phyloP scores from a whole-genome alignment of 2,888 invertebrate genomes.

The Synergus japonicus region DNA sequence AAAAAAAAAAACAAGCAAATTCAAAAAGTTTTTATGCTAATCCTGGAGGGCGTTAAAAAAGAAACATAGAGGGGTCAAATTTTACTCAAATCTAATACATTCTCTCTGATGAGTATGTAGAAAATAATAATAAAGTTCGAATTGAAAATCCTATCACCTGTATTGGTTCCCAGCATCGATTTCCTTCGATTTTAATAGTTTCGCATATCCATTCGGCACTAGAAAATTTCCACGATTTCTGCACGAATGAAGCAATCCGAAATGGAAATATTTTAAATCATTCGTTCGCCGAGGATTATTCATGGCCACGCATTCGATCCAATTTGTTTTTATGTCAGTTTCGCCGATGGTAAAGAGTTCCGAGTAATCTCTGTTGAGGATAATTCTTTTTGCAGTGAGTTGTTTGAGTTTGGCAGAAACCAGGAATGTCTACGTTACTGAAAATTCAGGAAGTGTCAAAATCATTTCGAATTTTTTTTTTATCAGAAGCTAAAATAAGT shows the following conservation, averaged over 20 bases:
- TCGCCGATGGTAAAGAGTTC: constrained; percentile 30
- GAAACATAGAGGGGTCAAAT: too few relatives aligned
- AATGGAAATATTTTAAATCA: constrained; percentile 39
- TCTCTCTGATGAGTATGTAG: too few relatives aligned
- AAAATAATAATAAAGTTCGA: neutral
- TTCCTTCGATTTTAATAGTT: constrained; percentile 17
- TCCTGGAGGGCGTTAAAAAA: too few relatives aligned
- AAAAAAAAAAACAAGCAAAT: too few relatives aligned
- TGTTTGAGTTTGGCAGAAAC: neutral
- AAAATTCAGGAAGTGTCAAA: constrained; percentile 2
- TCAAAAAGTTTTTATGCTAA: too few relatives aligned
- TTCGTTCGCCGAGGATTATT: constrained; percentile 37
- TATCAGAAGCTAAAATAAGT: constrained; percentile 50
- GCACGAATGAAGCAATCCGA: constrained; percentile 38
- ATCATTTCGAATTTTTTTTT: constrained; percentile 48
- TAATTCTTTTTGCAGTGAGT: constrained; percentile 22
- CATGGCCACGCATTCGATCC: constrained; percentile 34
- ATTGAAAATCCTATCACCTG: constrained; percentile 27
- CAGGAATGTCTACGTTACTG: neutral
- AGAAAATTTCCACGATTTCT: constrained; percentile 30
- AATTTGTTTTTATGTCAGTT: constrained; percentile 37
- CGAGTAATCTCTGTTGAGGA: constrained; percentile 14
- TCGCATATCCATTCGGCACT: constrained; percentile 10
- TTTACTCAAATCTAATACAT: too few relatives aligned
- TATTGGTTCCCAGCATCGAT: constrained; percentile 6